Conservation (phyloP, 2,888 invertebrate genomes). For the Hermaeophaga mercurialis region DNA sequence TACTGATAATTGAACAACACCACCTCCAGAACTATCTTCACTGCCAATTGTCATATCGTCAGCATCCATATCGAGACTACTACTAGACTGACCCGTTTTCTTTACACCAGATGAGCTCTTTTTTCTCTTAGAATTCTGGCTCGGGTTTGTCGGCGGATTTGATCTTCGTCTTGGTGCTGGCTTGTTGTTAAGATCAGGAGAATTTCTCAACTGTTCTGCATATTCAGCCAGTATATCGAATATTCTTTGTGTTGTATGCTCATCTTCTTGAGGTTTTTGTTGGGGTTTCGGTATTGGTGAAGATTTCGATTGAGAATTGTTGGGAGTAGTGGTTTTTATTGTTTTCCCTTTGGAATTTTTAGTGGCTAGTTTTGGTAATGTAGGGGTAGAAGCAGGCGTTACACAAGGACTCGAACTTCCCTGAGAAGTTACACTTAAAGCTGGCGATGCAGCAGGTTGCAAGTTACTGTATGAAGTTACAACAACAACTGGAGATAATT, state of each 20-base stretch:
- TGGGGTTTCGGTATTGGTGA: conserved; percentile 69
- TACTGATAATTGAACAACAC: conserved; percentile 61
- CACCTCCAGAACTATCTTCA: conserved; percentile 76
- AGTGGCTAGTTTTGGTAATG: conserved; percentile 47
- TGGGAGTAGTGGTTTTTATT: conserved; percentile 63
- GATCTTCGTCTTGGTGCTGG: conserved; percentile 78
- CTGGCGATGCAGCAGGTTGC: conserved; percentile 62
- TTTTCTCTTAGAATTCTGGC: conserved; percentile 73
- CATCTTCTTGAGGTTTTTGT: conserved; percentile 80
- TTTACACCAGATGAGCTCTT: conserved; percentile 66
- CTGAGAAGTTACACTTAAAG: conserved; percentile 63
- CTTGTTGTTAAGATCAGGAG: conserved; percentile 79
- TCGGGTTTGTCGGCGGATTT: conserved; percentile 74
- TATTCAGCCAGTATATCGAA: conserved; percentile 80
- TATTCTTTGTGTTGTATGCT: conserved; percentile 79
- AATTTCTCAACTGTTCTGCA: conserved; percentile 78
- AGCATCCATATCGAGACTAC: conserved; percentile 56
- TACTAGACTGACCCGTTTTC: conserved; percentile 57
- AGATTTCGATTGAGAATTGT: conserved; percentile 64
- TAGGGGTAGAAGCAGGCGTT: conserved; percentile 61
- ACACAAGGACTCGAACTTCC: conserved; percentile 65
- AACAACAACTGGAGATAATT: conserved; percentile 61
- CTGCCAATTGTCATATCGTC: conserved; percentile 78
- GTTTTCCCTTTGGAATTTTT: conserved; percentile 57
- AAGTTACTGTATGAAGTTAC: conserved; percentile 62